Conservation (phyloP, 2,113 vertebrate genomes). For the Ctenomys sociabilis region DNA sequence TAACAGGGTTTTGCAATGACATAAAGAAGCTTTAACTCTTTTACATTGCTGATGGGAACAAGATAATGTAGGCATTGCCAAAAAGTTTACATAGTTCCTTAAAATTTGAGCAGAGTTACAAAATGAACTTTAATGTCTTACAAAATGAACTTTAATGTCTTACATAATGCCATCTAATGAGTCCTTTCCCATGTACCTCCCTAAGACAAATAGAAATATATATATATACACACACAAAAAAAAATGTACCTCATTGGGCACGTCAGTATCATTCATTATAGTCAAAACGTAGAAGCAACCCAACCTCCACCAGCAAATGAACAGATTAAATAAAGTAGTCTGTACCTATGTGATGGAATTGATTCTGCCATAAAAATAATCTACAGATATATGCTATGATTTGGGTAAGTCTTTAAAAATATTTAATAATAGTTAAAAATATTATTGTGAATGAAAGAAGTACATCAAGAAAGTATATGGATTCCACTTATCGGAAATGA, state of each 20-base stretch:
- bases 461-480: not conserved
- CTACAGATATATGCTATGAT: not conserved
- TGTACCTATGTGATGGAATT: not conserved
- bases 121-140: too few relatives aligned
- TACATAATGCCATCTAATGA: not conserved
- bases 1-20: not conserved
- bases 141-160: not conserved
- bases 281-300: not conserved
- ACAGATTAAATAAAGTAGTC: not conserved
- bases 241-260: not conserved
- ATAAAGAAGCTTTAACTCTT: not conserved
- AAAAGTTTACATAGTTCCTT: not conserved
- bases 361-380: constrained; percentile 17
- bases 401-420: not conserved
- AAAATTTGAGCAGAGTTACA: not conserved
- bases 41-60: not conserved
- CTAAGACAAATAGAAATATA: not conserved
- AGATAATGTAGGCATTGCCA: not conserved
- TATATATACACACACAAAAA: not conserved
- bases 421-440: not conserved
- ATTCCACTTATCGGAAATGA: not conserved
- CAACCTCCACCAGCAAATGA: not conserved
- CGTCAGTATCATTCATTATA: not conserved
- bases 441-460: not conserved
- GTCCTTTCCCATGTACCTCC: not conserved